Percentiles rank a stretch among this genome's conserved stretches.
Evolutionary conservation across 2,113 vertebrate species (phyloP).

Genomic region (Hemicordylus capensis): DNA sequence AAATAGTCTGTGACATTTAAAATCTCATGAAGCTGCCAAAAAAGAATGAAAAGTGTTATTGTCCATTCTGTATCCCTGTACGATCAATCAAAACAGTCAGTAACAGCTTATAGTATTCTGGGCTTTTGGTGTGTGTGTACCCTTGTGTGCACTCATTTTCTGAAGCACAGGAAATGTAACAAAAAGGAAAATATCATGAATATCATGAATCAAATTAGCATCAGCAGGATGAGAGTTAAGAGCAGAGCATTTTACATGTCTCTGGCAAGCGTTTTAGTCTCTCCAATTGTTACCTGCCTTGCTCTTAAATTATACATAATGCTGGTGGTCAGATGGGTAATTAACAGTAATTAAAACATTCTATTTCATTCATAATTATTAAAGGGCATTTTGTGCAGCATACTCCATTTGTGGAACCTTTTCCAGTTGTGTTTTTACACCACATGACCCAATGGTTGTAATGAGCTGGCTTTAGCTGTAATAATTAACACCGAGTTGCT

Average conservation of each 20-base stretch:
- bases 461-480: slow-evolving; percentile 51
- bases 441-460: slow-evolving; percentile 51
- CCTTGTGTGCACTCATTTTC: neutral
- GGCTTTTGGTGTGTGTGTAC: neutral
- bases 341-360: slow-evolving; percentile 65
- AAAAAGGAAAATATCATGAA: neutral
- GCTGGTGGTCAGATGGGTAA: slow-evolving; percentile 38
- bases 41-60: slow-evolving; percentile 49
- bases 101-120: slow-evolving; percentile 41
- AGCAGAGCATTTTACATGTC: neutral
- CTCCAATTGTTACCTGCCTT: slow-evolving; percentile 39
- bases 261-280: neutral
- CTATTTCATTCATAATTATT: slow-evolving; percentile 54
- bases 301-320: slow-evolving; percentile 32
- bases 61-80: slow-evolving; percentile 42
- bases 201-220: neutral
- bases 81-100: slow-evolving; percentile 39
- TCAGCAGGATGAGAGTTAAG: neutral
- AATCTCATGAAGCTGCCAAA: slow-evolving; percentile 11
- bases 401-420: slow-evolving; percentile 51
- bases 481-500: slow-evolving; percentile 54
- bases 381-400: slow-evolving; percentile 41
- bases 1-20: neutral
- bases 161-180: neutral
- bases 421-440: slow-evolving; percentile 50